Evolutionary conservation across 2,888 invertebrate species (phyloP).

Genomic region (Drosophila pseudotalamancana): DNA sequence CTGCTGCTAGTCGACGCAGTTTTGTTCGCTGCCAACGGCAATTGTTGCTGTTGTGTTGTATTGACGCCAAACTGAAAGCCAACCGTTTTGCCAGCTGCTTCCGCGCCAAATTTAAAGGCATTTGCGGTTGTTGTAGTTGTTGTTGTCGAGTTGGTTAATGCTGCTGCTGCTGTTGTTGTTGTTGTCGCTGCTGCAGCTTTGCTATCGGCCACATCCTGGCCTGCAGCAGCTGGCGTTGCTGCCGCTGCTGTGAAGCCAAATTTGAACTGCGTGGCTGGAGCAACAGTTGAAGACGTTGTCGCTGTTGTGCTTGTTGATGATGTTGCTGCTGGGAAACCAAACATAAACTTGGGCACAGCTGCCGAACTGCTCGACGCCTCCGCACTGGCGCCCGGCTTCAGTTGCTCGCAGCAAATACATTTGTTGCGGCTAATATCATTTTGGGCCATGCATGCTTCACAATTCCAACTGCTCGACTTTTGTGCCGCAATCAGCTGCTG

Average conservation of each 20-base stretch:
- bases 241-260: slow-evolving; percentile 27
- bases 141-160: not conserved
- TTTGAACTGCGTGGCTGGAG: slow-evolving; percentile 6
- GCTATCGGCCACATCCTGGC: slow-evolving; percentile 25
- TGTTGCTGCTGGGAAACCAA: slow-evolving; percentile 75
- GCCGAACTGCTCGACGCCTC: slow-evolving; percentile 24
- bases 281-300: slow-evolving; percentile 3
- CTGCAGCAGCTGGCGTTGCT: slow-evolving; percentile 35
- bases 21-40: slow-evolving; percentile 14
- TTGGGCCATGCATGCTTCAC: slow-evolving; percentile 87
- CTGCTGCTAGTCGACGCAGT: slow-evolving; percentile 20
- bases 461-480: slow-evolving; percentile 86
- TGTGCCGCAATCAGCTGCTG: slow-evolving; percentile 81
- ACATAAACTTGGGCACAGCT: slow-evolving; percentile 75
- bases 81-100: slow-evolving; percentile 21
- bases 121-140: slow-evolving; percentile 5
- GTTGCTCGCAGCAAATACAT: slow-evolving; percentile 87
- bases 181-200: slow-evolving; percentile 11
- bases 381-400: slow-evolving; percentile 84
- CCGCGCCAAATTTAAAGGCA: not conserved
- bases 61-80: slow-evolving; percentile 50
- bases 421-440: slow-evolving; percentile 85
- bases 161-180: not conserved
- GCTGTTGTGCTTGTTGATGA: slow-evolving; percentile 9
- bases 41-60: slow-evolving; percentile 24